Evolutionary conservation across 2,113 vertebrate genomes (phyloP), one percentile per base, ranked within the genome.

Genomic region (Perca fluviatilis): DNA sequence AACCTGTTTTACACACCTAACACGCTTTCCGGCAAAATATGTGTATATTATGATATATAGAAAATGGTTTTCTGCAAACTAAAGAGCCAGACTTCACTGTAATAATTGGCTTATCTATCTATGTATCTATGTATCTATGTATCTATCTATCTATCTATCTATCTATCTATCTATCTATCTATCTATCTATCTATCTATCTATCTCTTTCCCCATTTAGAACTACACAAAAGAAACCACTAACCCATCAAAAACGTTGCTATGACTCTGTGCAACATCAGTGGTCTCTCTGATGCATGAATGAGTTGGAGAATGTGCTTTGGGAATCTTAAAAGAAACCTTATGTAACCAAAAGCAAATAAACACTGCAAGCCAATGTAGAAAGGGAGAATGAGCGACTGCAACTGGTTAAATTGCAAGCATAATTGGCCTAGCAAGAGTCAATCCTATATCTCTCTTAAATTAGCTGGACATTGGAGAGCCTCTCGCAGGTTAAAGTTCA

Each of bases 401-500:
- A 56, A 49, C 62, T 67, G 78, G 47, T 23, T 36, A 58, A 78
- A 69, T 67, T 47, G 54, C 16, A 1, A 65, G 78, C 19, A 25
- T 43, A 81, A 80, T 51, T 61, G 56, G 25, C 50, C 10, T 4
- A 6, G 65, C 43, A 77, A 76, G 40, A 66, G 58, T 78, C 81
- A 61, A 19, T 78, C 25, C n/a, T 54, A 10, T 54, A 16, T 6
- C 51, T 33, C 51, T 50, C 18, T 77, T 58, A 76, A 76, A 82
- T 84, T 77, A 82, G 57, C 50, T 33, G n/a, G 53, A 75, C 56
- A 69, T n/a, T 11, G 47, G 43, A 53, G 71, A 60, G 50, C 51
- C 64, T 58, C 18, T 56, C 11, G 2, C 60, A 74, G 84, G 70
- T 79, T 25, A 2, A 71, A 74, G 54, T 76, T 74, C 68, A 87